Conservation (phyloP, 2,888 invertebrate genomes). For the Craniophora ligustri region DNA sequence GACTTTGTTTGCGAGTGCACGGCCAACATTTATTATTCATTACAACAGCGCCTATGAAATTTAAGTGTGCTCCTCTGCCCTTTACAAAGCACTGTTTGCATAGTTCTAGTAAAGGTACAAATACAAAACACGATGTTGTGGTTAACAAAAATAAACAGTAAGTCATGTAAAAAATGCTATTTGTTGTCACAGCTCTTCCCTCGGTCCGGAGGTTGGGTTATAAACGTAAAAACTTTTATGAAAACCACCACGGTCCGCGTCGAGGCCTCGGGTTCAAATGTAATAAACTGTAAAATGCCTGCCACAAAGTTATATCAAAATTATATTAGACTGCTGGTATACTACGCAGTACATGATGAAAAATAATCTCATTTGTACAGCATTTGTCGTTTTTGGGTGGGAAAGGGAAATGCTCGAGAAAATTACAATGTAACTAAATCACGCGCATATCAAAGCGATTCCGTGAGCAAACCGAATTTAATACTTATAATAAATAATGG, state of each 20-base stretch:
- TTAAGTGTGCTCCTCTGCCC: constrained; percentile 49
- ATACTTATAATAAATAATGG: constrained; percentile 67
- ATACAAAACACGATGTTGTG: constrained; percentile 61
- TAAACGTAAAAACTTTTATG: constrained; percentile 84
- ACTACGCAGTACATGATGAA: constrained; percentile 54
- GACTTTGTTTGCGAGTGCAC: constrained; percentile 49
- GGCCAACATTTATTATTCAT: constrained; percentile 54
- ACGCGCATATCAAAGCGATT: constrained; percentile 46
- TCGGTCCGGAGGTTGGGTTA: constrained; percentile 60
- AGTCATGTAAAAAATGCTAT: constrained; percentile 70
- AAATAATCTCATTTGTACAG: constrained; percentile 54
- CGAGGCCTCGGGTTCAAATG: constrained; percentile 66
- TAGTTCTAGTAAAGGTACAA: constrained; percentile 56
- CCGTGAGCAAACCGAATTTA: constrained; percentile 50
- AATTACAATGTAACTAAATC: constrained; percentile 44
- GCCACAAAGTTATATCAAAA: constrained; percentile 67
- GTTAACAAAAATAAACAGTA: constrained; percentile 67
- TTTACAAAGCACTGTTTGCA: constrained; percentile 55
- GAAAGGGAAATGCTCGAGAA: constrained; percentile 24
- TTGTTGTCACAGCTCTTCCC: constrained; percentile 67
- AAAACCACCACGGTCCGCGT: constrained; percentile 65
- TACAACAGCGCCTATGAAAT: constrained; percentile 50
- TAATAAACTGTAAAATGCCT: constrained; percentile 78
- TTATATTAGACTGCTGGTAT: constrained; percentile 65
- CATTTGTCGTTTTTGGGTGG: constrained; percentile 28